A percentile compares a stretch with the other conserved stretches of the same genome.
These are phyloP conservation scores for Cephus pygmeus DNA, from an alignment of 2,888 invertebrate genomes.

Conservation along the genomic window DNA sequence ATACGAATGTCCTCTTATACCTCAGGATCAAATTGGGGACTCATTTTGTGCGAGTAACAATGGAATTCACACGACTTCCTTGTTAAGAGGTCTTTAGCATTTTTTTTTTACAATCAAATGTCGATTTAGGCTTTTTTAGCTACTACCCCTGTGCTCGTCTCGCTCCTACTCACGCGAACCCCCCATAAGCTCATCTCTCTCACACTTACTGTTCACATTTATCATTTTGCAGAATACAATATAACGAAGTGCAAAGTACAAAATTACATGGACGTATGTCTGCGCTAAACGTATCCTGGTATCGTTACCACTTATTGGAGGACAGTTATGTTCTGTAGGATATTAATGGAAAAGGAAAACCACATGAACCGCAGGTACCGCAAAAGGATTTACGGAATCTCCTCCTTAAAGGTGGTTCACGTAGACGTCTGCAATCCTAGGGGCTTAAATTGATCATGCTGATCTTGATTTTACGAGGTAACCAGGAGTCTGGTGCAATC, in stretches of 20 bases:
- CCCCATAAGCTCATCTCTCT: no score
- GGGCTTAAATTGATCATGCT: not conserved
- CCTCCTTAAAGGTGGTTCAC: not conserved
- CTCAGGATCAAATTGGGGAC: not conserved
- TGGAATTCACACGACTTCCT: not conserved
- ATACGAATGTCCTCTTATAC: not conserved
- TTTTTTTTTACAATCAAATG: not conserved
- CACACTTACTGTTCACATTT: not conserved
- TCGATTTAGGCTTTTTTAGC: not conserved
- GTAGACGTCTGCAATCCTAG: not conserved
- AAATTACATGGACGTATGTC: not conserved
- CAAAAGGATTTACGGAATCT: not conserved
- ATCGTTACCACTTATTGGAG: not conserved
- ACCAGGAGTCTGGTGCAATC: no score
- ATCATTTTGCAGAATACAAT: not conserved
- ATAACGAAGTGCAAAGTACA: not conserved
- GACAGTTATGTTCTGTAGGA: not conserved
- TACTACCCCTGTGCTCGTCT: not conserved
- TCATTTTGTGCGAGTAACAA: not conserved
- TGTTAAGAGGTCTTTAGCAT: not conserved
- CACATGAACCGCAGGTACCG: not conserved
- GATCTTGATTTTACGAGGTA: not conserved
- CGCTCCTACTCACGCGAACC: not conserved
- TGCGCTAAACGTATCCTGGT: not conserved
- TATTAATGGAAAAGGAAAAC: not conserved